phyloP scores from a whole-genome alignment of 2,888 invertebrate genomes.

The Drosophila anomelani region DNA sequence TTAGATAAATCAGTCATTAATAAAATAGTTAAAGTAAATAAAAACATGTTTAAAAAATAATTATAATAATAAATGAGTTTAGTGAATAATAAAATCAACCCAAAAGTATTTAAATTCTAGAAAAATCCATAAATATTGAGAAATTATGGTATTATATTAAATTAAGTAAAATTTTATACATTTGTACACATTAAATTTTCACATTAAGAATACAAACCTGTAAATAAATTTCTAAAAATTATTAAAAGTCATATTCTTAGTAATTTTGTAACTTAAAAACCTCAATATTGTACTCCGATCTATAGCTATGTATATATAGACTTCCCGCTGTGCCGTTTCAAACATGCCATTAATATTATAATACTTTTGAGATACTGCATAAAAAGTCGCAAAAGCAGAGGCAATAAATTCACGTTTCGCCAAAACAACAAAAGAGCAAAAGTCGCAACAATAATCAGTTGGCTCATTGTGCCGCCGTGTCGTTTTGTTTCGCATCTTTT shows the following conservation, averaged over 20 bases:
- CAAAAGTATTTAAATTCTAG: too few relatives aligned
- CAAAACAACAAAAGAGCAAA: slow-evolving; percentile 59
- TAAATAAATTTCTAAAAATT: neutral
- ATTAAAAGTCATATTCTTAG: neutral
- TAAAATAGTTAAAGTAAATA: neutral
- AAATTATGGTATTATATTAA: too few relatives aligned
- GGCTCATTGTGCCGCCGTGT: slow-evolving; percentile 33
- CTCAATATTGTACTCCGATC: neutral
- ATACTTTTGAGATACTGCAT: slow-evolving; percentile 8
- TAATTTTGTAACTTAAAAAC: neutral
- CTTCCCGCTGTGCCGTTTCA: slow-evolving; percentile 1
- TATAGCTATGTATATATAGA: neutral
- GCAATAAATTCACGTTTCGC: slow-evolving; percentile 66
- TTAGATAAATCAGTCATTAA: too few relatives aligned
- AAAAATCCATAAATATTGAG: too few relatives aligned
- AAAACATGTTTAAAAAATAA: neutral
- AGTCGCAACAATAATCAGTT: slow-evolving; percentile 64
- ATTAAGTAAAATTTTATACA: too few relatives aligned
- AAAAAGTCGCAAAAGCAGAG: slow-evolving; percentile 40
- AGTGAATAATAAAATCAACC: too few relatives aligned
- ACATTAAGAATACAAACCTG: too few relatives aligned
- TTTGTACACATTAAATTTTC: too few relatives aligned
- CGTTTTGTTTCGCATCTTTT: slow-evolving; percentile 38
- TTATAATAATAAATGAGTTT: too few relatives aligned
- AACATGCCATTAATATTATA: slow-evolving; percentile 17